Evolutionary conservation across 2,797 vertebrate genomes (phyloP).

Genomic region (Garrulus glandarius): DNA sequence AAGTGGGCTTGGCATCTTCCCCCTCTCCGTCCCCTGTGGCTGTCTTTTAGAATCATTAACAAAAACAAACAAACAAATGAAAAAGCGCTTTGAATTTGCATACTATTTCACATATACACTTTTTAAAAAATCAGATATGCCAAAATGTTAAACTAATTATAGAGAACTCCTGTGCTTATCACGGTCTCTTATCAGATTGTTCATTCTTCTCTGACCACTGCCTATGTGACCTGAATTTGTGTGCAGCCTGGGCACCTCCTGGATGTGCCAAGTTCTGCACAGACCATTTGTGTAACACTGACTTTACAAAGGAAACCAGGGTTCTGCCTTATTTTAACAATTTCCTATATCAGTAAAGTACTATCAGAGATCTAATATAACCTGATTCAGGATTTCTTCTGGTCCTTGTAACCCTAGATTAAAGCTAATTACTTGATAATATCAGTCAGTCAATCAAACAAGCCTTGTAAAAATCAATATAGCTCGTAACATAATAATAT

Average conservation of each 20-base stretch:
- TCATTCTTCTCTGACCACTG: not conserved
- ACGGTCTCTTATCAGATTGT: not conserved
- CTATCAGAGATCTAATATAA: constrained; percentile 35
- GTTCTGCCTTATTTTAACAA: constrained; percentile 20
- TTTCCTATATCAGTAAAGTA: not conserved
- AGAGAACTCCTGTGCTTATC: not conserved
- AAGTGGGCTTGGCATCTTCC: not conserved
- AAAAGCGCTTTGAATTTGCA: not conserved
- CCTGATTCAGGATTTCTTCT: constrained; percentile 40
- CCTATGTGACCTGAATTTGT: not conserved
- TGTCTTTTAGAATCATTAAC: not conserved
- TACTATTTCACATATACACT: fast-evolving
- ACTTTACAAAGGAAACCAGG: not conserved
- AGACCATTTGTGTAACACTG: not conserved
- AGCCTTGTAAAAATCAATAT: constrained; percentile 60
- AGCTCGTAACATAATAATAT: constrained; percentile 59
- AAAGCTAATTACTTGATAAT: constrained; percentile 60
- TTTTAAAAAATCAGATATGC: not conserved
- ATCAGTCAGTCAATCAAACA: constrained; percentile 65
- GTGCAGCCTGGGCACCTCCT: not conserved
- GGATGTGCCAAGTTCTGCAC: not conserved
- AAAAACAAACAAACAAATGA: not conserved
- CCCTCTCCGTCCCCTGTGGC: not conserved
- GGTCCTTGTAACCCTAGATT: constrained; percentile 46
- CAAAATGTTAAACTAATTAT: not conserved